Percentiles rank a stretch among this genome's conserved stretches.
Evolutionary conservation across 2,888 invertebrate genomes (phyloP).

Genomic region (Osmoderma eremita): DNA sequence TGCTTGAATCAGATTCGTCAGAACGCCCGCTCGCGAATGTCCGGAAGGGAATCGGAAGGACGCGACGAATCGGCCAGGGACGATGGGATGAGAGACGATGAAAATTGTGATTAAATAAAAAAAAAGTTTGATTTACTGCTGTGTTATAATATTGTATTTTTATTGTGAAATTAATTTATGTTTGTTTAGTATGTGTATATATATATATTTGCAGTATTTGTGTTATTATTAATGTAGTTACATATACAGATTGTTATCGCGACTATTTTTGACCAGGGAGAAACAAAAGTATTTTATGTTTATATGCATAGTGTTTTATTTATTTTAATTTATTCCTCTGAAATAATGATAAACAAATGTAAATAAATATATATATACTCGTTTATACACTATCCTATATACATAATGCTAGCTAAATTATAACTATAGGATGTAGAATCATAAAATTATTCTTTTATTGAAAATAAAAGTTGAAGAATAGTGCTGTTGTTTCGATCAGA

Average conservation of each 20-base stretch:
- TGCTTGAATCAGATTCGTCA: conserved; percentile 74
- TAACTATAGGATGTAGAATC: conserved; percentile 1
- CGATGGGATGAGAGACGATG: conserved; percentile 23
- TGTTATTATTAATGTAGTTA: conserved; percentile 14
- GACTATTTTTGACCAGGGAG: not conserved
- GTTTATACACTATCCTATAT: conserved; percentile 15
- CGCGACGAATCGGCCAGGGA: not conserved
- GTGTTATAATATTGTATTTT: conserved; percentile 36
- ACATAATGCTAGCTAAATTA: conserved; percentile 1
- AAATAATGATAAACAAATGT: conserved; percentile 3
- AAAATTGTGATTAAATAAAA: conserved; percentile 29
- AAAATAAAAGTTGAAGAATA: conserved; percentile 18
- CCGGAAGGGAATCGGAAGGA: conserved; percentile 12
- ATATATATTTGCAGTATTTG: conserved; percentile 33
- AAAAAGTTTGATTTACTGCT: conserved; percentile 4
- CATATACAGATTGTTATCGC: not conserved
- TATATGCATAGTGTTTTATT: conserved; percentile 4
- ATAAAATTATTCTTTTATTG: conserved; percentile 35
- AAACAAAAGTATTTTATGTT: conserved; percentile 10
- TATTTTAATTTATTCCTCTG: conserved; percentile 32
- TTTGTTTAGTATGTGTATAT: conserved; percentile 26
- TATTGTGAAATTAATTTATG: conserved; percentile 36
- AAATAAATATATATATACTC: conserved; percentile 21
- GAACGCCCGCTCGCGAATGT: conserved; percentile 53
- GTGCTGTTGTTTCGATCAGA: not conserved